Evolutionary conservation across 2,888 invertebrate genomes (phyloP).

Genomic region (Scaptomyza cyrtandrae): DNA sequence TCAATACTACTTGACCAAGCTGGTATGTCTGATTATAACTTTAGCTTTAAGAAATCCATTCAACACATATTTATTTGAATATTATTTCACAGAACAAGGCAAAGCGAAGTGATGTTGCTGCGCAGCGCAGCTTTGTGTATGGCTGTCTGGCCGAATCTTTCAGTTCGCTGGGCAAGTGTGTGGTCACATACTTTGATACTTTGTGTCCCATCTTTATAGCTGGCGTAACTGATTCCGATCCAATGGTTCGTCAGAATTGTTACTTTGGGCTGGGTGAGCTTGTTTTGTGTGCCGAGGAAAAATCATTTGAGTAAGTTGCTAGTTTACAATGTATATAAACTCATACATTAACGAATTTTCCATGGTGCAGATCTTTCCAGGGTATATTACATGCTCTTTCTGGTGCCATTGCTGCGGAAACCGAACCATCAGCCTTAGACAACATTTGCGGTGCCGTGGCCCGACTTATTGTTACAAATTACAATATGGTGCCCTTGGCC

Average conservation of each 20-base stretch:
- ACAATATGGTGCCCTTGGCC: slow-evolving; percentile 88
- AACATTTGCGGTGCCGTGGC: slow-evolving; percentile 92
- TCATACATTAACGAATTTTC: not conserved
- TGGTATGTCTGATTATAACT: slow-evolving; percentile 85
- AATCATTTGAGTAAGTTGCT: slow-evolving; percentile 87
- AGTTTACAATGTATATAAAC: slow-evolving; percentile 18
- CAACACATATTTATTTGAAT: not conserved
- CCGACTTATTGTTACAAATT: slow-evolving; percentile 89
- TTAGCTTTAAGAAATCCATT: not conserved
- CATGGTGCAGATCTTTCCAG: slow-evolving; percentile 86
- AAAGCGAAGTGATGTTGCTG: slow-evolving; percentile 85
- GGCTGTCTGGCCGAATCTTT: slow-evolving; percentile 91
- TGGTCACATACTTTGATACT: slow-evolving; percentile 86
- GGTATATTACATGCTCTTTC: slow-evolving; percentile 89
- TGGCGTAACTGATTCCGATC: slow-evolving; percentile 87
- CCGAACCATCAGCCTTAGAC: slow-evolving; percentile 88
- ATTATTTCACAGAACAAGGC: slow-evolving; percentile 87
- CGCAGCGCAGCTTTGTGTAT: slow-evolving; percentile 89
- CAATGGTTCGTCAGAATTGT: slow-evolving; percentile 91
- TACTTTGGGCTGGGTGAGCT: slow-evolving; percentile 91
- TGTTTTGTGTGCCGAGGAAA: slow-evolving; percentile 88
- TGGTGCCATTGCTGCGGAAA: slow-evolving; percentile 87
- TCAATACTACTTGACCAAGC: slow-evolving; percentile 87
- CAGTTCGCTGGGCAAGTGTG: slow-evolving; percentile 86
- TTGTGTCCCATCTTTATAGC: slow-evolving; percentile 88